Base-by-base conservation (phyloP, 2,797 vertebrate species). In the Parambassis ranga region DNA sequence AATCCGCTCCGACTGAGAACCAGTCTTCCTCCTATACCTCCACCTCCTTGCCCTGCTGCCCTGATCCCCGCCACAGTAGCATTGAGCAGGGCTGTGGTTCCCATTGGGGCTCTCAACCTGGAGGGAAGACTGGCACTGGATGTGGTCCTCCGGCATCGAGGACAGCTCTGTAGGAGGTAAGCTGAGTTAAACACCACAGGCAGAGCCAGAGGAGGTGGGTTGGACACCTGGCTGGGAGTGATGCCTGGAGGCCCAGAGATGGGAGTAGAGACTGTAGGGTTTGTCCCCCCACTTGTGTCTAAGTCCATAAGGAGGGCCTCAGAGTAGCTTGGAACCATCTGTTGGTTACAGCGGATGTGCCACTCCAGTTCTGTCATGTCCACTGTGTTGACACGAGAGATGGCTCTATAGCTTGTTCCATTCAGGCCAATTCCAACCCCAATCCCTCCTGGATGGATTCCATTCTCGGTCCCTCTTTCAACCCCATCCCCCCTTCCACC, bases 281-380 rank as follows among this genome's bases (percentile, higher is more conserved):
- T 87, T 2, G 86, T 75, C 14, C 78, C 82, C 36, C 77, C 75
- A 50, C 77, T 84, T 1, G 61, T 52, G 42, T 92, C 91, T 50
- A 90, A 53, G 82, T 95, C 93, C 95, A 96, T 95, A 16, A 95
- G 91, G 67, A 96, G 83, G 1, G 95, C 95, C 77, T 96, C 94
- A 0, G 95, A 96, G 83, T 96, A 96, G 86, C 94, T 96, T 13
- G 95, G 95, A 36, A 95, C 95, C 92, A 96, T 91, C 84, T 96
- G 95, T 70, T 94, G 94, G 89, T 96, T 96, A 79, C 94, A 95
- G 65, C 95, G 94, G 79, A 96, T 96, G 89, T 96, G 95, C 95
- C 95, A 96, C 84, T 96, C 95, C 62, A 96, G 79, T 77, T 96
- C 95, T 0, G 94, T 96, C 93, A 96, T 95, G 89, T 96, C 95